Base-by-base conservation (phyloP, 2,888 invertebrate genomes). In the Nemurella pictetii region DNA sequence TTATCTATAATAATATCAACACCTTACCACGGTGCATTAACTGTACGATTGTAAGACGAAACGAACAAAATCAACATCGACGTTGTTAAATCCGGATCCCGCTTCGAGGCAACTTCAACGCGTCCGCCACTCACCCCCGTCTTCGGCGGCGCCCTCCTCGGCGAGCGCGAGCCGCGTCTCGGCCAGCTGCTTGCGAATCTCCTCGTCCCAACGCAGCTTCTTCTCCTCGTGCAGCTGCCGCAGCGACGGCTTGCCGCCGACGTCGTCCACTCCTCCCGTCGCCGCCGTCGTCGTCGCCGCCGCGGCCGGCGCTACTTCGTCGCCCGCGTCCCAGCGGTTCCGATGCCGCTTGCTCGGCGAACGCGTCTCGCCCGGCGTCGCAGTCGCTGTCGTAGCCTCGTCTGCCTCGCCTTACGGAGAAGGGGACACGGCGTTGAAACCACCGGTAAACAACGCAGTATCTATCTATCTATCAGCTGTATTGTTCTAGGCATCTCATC, bases 301-400 rank as follows among this genome's bases (percentile, higher is more conserved):
- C 74, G 74, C 74, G 9, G 9, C 12, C 12, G 9, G 12, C 9
- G 74, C 78, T 3, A 78, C 4, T 20, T 82, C 82, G 15, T 82
- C 82, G 28, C 72, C 55, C 72, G n/a, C 72, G 29, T 55, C 82
- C 82, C 82, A 82, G 27, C 82, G 82, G 82, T 82, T 82, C 72
- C 28, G 25, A 72, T 82, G 82, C 12, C 82, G 82, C 27, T 82
- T 82, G 30, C 28, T 9, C 72, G 82, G 72, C 55, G 82, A 72
- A 3, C 72, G 82, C 7, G 75, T 26, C 4, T 27, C 78, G n/a
- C n/a, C n/a, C 15, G 30, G 15, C 78, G 78, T 4, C 29, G 74
- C 30, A 28, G 83, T 78, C 88, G 89, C 87, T 93, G 90, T 93
- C 92, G 89, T 92, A 91, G 87, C 9, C 27, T 85, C 73, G 29